Evolutionary conservation across 2,797 vertebrate species (phyloP).

Genomic region (Melanotaenia pygmaea): DNA sequence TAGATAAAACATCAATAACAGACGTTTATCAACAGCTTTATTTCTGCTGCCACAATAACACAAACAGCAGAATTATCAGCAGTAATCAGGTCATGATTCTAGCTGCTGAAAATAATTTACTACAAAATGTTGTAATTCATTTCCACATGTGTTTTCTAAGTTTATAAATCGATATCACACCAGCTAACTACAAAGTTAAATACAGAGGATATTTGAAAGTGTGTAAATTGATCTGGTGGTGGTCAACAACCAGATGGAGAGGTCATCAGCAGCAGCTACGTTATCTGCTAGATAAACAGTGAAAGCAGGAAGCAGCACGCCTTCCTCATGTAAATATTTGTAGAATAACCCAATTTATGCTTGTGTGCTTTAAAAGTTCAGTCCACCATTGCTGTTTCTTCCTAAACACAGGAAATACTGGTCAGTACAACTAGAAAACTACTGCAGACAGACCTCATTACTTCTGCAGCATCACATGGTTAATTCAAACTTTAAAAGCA

Average conservation of each 20-base stretch:
- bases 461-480: no score
- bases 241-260: not conserved
- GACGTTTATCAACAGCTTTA: no score
- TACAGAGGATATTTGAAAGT: not conserved
- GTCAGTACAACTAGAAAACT: no score
- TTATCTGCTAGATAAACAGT: constrained; percentile 34
- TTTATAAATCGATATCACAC: not conserved
- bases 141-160: not conserved
- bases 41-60: no score
- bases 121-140: not conserved
- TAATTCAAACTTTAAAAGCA: not conserved
- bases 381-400: not conserved
- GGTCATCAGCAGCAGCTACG: constrained; percentile 25
- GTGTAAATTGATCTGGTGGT: not conserved
- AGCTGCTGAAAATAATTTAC: not conserved
- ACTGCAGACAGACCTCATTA: no score
- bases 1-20: no score
- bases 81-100: not conserved
- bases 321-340: constrained; percentile 26
- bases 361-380: not conserved
- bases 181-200: not conserved
- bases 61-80: not conserved
- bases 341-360: not conserved
- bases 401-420: no score
- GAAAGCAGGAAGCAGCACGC: constrained; percentile 4